Percentiles rank a stretch among this genome's conserved stretches.
Conservation (phyloP, 1,140 invertebrate species). For the Drosophila teissieri region DNA sequence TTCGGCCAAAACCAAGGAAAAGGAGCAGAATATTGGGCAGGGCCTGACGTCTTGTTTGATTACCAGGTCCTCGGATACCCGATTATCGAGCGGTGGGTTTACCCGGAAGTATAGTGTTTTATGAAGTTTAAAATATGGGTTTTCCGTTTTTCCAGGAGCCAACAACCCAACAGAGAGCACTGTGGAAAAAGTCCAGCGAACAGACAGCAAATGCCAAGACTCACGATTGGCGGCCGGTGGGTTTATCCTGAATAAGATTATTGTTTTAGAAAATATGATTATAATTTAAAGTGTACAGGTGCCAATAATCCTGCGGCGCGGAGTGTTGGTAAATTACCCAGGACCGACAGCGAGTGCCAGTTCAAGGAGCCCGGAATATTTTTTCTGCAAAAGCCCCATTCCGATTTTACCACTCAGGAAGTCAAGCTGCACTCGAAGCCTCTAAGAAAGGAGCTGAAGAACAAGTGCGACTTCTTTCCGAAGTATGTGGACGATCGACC, state of each 20-base stretch:
- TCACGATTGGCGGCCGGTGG: neutral
- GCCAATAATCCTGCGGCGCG: constrained; percentile 59
- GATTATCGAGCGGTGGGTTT: constrained; percentile 7
- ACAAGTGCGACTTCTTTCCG: constrained; percentile 64
- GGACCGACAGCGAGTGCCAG: constrained; percentile 65
- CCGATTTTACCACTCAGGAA: constrained; percentile 31
- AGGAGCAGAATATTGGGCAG: constrained; percentile 30
- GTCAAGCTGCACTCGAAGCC: constrained; percentile 44
- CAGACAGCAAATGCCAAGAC: neutral
- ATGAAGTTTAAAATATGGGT: neutral
- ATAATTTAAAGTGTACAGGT: constrained; percentile 15
- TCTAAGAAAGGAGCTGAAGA: constrained; percentile 45
- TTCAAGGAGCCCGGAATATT: constrained; percentile 53
- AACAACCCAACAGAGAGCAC: neutral
- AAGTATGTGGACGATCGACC: constrained; percentile 47
- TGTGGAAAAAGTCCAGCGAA: neutral
- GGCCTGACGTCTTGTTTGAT: constrained; percentile 66
- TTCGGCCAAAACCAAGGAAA: constrained; percentile 20
- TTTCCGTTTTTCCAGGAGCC: neutral
- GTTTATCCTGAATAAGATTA: neutral
- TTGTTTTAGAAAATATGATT: neutral
- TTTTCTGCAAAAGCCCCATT: constrained; percentile 38
- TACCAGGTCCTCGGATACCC: constrained; percentile 45
- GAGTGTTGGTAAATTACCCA: constrained; percentile 40
- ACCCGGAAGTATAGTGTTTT: no score